phyloP scores from a whole-genome alignment of 2,797 vertebrate genomes.

The Siniperca obscura region DNA sequence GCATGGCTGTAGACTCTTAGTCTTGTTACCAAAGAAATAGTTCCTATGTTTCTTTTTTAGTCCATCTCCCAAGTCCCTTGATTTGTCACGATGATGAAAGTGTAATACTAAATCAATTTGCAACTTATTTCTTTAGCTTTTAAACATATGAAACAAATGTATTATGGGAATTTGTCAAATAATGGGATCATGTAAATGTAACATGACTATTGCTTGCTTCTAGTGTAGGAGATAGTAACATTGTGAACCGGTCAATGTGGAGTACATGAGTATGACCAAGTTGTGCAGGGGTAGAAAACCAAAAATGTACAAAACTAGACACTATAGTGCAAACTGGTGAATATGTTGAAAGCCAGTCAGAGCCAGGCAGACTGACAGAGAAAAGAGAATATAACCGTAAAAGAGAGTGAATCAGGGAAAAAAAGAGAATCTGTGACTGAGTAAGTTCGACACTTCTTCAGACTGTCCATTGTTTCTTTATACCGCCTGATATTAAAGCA shows the following conservation, averaged over 20 bases:
- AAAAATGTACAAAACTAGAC: constrained; percentile 19
- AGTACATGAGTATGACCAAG: background rate
- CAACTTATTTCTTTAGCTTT: background rate
- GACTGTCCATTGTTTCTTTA: constrained; percentile 61
- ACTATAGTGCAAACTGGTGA: constrained; percentile 7
- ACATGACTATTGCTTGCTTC: background rate
- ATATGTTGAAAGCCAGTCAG: constrained; percentile 24
- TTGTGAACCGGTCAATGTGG: background rate
- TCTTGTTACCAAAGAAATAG: background rate
- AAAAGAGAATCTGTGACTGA: constrained; percentile 48
- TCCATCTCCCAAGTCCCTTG: background rate
- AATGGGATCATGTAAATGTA: background rate
- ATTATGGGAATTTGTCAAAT: background rate
- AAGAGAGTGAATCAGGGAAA: constrained; percentile 13
- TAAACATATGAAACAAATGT: background rate
- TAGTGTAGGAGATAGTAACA: background rate
- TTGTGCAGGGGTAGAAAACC: background rate
- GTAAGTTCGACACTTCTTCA: constrained; percentile 46
- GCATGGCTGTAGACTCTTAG: background rate
- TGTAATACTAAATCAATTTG: background rate
- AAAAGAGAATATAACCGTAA: constrained; percentile 30
- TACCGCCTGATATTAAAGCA: constrained; percentile 87
- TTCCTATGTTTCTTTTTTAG: no score
- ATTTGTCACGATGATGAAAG: background rate
- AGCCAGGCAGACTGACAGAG: constrained; percentile 16